These are phyloP conservation scores for Ophraella communa DNA, from an alignment of 2,888 invertebrate species.

Conservation along the genomic window DNA sequence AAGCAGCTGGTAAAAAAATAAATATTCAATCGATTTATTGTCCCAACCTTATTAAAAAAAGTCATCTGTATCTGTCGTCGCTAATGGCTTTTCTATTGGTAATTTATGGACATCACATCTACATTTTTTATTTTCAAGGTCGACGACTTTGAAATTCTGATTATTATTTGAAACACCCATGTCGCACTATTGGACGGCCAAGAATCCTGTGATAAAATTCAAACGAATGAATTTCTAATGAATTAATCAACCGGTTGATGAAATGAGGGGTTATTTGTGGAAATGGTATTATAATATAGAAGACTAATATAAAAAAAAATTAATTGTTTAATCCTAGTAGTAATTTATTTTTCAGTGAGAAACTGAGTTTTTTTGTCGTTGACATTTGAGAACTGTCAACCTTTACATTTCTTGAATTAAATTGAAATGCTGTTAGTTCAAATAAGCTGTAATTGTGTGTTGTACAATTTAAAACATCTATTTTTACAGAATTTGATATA, in stretches of 20 bases:
- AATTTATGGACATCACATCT: conserved; percentile 32
- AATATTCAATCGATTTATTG: conserved; percentile 33
- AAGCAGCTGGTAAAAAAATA: conserved; percentile 33
- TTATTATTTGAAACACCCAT: conserved; percentile 35
- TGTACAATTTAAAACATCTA: too few relatives aligned
- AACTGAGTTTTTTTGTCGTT: too few relatives aligned
- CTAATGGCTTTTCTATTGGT: conserved; percentile 35
- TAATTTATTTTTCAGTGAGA: too few relatives aligned
- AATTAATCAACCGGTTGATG: conserved; percentile 8
- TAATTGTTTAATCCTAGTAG: too few relatives aligned
- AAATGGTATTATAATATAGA: too few relatives aligned
- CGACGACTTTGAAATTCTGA: conserved; percentile 30
- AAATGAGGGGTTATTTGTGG: conserved; percentile 6
- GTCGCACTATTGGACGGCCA: conserved; percentile 33
- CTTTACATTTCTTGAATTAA: too few relatives aligned
- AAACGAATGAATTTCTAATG: conserved; percentile 29
- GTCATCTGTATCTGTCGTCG: conserved; percentile 36
- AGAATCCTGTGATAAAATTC: conserved; percentile 7
- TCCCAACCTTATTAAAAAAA: conserved; percentile 35
- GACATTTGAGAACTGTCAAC: too few relatives aligned
- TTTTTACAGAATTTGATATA: too few relatives aligned
- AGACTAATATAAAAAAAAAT: too few relatives aligned
- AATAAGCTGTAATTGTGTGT: too few relatives aligned
- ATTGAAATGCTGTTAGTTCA: too few relatives aligned
- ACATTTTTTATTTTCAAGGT: conserved; percentile 29